Evolutionary conservation across 2,888 invertebrate species (phyloP).

Genomic region (Phortica magna): DNA sequence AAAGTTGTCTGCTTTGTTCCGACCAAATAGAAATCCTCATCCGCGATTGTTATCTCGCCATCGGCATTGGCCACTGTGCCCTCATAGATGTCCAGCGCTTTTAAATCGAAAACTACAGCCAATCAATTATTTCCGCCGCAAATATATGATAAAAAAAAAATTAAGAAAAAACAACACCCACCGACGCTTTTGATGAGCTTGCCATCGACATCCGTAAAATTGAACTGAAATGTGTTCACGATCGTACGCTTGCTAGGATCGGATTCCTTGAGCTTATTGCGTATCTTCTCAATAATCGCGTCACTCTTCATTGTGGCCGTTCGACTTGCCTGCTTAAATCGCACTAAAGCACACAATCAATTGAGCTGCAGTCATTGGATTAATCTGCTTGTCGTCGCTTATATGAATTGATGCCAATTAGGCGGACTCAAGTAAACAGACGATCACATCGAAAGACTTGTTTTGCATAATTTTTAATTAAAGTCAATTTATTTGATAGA

Average conservation of each 20-base stretch:
- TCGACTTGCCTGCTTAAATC: background rate
- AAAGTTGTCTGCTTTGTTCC: conserved; percentile 72
- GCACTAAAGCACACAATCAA: conserved; percentile 31
- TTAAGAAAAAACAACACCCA: conserved; percentile 52
- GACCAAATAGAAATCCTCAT: conserved; percentile 75
- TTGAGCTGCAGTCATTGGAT: conserved; percentile 44
- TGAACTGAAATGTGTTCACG: conserved; percentile 74
- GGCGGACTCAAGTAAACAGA: background rate
- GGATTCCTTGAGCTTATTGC: conserved; percentile 70
- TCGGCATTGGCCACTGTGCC: conserved; percentile 65
- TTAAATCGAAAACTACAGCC: conserved; percentile 75
- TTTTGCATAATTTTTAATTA: conserved; percentile 75
- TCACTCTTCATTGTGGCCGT: conserved; percentile 72
- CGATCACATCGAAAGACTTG: conserved; percentile 32
- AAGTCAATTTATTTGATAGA: conserved; percentile 69
- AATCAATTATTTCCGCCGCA: conserved; percentile 52
- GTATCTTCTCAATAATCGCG: conserved; percentile 75
- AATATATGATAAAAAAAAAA: background rate
- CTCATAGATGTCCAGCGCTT: conserved; percentile 75
- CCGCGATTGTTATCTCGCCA: conserved; percentile 70
- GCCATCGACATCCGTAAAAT: conserved; percentile 74
- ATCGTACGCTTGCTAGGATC: conserved; percentile 73
- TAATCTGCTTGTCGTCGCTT: background rate
- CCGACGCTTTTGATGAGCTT: conserved; percentile 74
- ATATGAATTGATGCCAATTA: conserved; percentile 58